Percentiles rank a stretch among this genome's conserved stretches.
Evolutionary conservation across 2,113 vertebrate genomes (phyloP).

Genomic region (Bothrops jararaca): DNA sequence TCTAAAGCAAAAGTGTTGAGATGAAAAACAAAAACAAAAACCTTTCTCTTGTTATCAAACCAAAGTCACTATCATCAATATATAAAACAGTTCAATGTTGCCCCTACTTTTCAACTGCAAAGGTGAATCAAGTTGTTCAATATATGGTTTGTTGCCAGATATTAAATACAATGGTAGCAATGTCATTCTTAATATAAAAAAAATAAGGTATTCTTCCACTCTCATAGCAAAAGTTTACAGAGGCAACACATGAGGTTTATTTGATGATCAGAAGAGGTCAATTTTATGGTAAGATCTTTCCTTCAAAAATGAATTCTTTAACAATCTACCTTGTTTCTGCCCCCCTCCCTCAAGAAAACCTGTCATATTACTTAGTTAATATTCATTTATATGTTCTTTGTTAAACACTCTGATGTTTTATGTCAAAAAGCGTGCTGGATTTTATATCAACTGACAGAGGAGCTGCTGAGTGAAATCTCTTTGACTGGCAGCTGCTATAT

Average conservation of each 20-base stretch:
- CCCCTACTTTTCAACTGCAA: neutral
- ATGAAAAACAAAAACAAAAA: neutral
- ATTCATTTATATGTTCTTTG: conserved; percentile 19
- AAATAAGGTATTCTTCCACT: neutral
- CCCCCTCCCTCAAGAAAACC: neutral
- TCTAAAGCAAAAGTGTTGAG: neutral
- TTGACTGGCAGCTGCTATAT: conserved; percentile 30
- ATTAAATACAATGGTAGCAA: neutral
- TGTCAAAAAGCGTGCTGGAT: conserved; percentile 28
- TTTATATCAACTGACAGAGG: conserved; percentile 31
- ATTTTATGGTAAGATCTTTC: neutral
- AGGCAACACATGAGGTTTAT: neutral
- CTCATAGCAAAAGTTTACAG: neutral
- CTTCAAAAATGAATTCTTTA: neutral
- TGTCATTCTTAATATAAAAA: neutral
- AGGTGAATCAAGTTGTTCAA: neutral
- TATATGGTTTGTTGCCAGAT: neutral
- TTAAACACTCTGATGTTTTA: conserved; percentile 34
- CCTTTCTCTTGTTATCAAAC: neutral
- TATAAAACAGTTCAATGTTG: neutral
- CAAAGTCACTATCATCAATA: neutral
- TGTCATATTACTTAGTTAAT: conserved; percentile 25
- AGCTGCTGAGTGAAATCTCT: conserved; percentile 14
- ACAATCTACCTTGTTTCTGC: conserved; percentile 25
- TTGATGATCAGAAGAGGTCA: neutral